Evolutionary conservation across 2,113 vertebrate species (phyloP).

Genomic region (Shinisaurus crocodilurus): DNA sequence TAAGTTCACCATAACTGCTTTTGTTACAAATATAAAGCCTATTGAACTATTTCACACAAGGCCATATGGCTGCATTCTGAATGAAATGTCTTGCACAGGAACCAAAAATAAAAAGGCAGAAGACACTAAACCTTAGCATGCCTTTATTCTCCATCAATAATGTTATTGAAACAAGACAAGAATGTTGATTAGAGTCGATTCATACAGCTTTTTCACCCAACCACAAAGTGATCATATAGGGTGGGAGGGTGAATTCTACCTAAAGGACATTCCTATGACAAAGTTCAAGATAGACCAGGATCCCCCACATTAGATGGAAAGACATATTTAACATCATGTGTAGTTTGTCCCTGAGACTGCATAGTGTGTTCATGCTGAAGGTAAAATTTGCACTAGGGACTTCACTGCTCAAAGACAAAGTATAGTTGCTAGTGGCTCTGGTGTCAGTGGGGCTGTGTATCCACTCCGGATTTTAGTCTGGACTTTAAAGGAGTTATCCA

Average conservation of each 20-base stretch:
- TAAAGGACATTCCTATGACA: neutral
- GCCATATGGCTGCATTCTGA: constrained; percentile 53
- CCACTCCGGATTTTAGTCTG: no score
- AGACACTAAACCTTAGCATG: neutral
- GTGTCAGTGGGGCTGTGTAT: no score
- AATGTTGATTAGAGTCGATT: constrained; percentile 19
- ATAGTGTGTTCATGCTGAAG: neutral
- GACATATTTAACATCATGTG: neutral
- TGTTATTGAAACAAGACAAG: constrained; percentile 47
- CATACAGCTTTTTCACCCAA: neutral
- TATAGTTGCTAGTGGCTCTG: neutral
- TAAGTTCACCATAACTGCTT: neutral
- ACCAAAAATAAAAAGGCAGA: constrained; percentile 12
- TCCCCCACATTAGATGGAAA: neutral
- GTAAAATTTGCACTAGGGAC: neutral
- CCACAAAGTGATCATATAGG: neutral
- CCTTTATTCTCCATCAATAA: neutral
- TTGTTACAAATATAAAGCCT: constrained; percentile 61
- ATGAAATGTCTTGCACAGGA: constrained; percentile 59
- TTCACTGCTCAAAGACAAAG: neutral
- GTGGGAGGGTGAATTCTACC: neutral
- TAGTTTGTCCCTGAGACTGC: neutral
- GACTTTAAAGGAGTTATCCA: no score
- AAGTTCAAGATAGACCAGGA: neutral
- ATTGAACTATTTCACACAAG: constrained; percentile 60